Base-by-base conservation (phyloP, 1,140 invertebrate species). In the Carposina sasakii region DNA sequence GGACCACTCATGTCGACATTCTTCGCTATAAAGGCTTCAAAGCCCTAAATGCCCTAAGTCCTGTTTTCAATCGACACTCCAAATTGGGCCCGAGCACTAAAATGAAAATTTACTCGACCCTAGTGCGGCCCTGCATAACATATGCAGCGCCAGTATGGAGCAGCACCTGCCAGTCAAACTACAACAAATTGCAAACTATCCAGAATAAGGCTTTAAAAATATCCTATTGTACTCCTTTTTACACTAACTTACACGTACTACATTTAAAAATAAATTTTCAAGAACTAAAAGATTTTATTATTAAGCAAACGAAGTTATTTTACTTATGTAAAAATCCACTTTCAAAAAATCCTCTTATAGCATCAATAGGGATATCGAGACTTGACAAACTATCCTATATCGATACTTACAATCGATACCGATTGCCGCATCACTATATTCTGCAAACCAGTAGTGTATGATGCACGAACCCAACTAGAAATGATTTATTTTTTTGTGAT, bases 131-230 rank as follows among this genome's bases (percentile, higher is more conserved):
- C 24, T 28, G 24, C 12, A 6, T 28, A 28, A 28, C 33, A 15
- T 34, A 34, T 34, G 33, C 8, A 8, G 8, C 8, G 8, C 15
- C 33, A 5, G 33, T 34, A 9, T 34, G 33, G 33, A 34, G 33
- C 33, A 34, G 15, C 15, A 9, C 15, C 4, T 8, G 6, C 5
- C 4, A 34, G 4, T 9, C 33, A 10, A 34, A 34, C 33, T 15
- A 34, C 33, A 10, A 10, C 5, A 34, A 34, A 34, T 13, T 34
- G 5, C 33, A 34, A 34, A 13, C 15, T 15, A 5, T 34, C 15
- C 33, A 34, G 15, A 34, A 34, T 34, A 8, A 15, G 5, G 33
- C 33, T 34, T 34, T 34, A 34, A 34, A 34, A 34, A 34, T 34
- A 34, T 6, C 33, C 4, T 34, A 10, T 13, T 9, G 15, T 15